Evolutionary conservation across 2,797 vertebrate species (phyloP), one percentile per base, ranked within the genome.

Genomic region (Spheniscus humboldti): DNA sequence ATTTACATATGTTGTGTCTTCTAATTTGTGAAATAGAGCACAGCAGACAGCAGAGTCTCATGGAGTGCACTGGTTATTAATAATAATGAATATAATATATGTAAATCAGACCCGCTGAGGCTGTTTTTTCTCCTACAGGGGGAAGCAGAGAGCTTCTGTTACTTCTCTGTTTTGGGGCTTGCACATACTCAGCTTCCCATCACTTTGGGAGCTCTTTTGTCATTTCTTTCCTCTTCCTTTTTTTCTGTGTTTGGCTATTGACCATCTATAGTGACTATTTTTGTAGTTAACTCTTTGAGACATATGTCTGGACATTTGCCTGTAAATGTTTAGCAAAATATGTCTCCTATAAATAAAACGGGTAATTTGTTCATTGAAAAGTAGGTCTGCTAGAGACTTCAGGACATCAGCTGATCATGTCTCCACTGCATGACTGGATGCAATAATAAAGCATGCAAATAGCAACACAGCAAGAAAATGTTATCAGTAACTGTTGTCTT

Each of bases 111-210:
- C 12, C 11, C 81, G 18, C 14, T 56, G 45, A 90, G 41, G 27
- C n/a, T 60, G 6, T 0, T 31, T 92, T 77, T 90, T 67, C 45
- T 80, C 92, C 95, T 87, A 96, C 41, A 90, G 95, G 67, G 90
- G 86, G 93, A 89, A 92, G 88, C 93, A 96, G 92, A 96, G 94
- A 95, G 83, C 86, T 95, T 69, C 59, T 66, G 18, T 88, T 92
- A 28, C 39, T 69, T 30, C 45, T 55, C 22, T 59, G 8, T 28
- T 90, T 59, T 66, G 77, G 86, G 90, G 22, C 13, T 90, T 74
- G 31, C 22, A 50, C 30, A 9, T 10, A 17, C 7, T 60, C 35
- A 12, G 27, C 66, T 84, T 95, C n/a, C 63, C 12, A 4, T 57
- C 11, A 43, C 48, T 87, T 94, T 69, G 67, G 67, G 60, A 4